Percentiles rank a stretch among this genome's conserved stretches.
Conservation (phyloP, 2,797 vertebrate genomes). For the Hafferia zeledoni region DNA sequence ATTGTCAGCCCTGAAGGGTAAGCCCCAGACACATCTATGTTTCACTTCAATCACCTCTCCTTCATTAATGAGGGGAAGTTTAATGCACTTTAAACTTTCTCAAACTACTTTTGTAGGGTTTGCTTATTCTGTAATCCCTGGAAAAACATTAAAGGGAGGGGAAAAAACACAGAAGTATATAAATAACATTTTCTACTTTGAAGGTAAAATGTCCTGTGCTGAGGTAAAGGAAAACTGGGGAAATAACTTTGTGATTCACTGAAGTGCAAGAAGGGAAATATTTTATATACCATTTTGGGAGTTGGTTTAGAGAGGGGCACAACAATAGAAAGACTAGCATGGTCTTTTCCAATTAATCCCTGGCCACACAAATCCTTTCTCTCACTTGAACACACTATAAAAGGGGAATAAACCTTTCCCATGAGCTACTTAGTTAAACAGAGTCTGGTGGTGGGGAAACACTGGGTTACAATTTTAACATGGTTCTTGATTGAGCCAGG, state of each 20-base stretch:
- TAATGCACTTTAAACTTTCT: neutral
- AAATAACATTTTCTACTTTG: neutral
- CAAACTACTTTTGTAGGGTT: neutral
- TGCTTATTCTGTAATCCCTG: neutral
- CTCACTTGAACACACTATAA: conserved; percentile 63
- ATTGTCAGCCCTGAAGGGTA: neutral
- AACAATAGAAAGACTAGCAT: conserved; percentile 42
- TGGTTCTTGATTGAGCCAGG: conserved; percentile 25
- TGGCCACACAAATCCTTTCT: conserved; percentile 68
- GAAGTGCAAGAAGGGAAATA: neutral
- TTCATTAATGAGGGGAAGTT: neutral
- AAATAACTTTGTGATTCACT: neutral
- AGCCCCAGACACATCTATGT: neutral
- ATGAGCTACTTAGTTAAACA: conserved; percentile 56
- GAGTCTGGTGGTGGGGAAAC: neutral
- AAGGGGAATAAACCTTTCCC: conserved; percentile 67
- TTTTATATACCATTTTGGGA: conserved; percentile 34
- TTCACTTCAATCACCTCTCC: neutral
- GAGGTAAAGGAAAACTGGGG: conserved; percentile 10
- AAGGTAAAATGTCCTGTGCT: neutral
- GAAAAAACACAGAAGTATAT: neutral
- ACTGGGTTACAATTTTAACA: conserved; percentile 52
- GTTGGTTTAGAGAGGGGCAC: conserved; percentile 53
- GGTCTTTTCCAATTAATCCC: conserved; percentile 66
- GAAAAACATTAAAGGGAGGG: neutral